Conservation (phyloP, 2,888 invertebrate genomes). For the Dusona sp. region DNA sequence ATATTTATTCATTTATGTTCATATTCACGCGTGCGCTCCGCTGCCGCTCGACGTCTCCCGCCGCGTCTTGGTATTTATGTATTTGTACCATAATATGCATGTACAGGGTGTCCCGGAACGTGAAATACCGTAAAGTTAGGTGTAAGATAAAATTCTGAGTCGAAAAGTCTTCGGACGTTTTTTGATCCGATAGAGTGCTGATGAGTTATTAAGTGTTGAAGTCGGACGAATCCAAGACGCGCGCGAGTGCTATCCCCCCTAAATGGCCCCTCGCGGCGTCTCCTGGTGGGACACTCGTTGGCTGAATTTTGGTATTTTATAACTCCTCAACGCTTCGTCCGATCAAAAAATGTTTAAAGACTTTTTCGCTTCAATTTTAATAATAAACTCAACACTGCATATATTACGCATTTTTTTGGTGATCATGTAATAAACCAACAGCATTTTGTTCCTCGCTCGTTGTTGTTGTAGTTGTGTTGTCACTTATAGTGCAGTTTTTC, state of each 20-base stretch:
- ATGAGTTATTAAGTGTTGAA: constrained; percentile 5
- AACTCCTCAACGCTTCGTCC: too few relatives aligned
- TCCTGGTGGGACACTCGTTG: too few relatives aligned
- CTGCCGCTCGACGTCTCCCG: constrained; percentile 70
- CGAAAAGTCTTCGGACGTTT: neutral
- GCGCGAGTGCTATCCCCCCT: neutral
- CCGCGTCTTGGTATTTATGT: constrained; percentile 78
- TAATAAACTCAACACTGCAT: too few relatives aligned
- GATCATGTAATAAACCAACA: too few relatives aligned
- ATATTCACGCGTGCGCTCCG: constrained; percentile 77
- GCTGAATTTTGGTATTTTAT: too few relatives aligned
- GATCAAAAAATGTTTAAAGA: too few relatives aligned
- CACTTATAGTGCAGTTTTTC: too few relatives aligned
- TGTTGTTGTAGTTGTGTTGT: too few relatives aligned
- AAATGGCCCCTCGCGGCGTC: too few relatives aligned
- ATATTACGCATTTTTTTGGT: too few relatives aligned
- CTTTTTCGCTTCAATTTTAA: too few relatives aligned
- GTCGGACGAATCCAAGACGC: neutral
- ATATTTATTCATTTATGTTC: constrained; percentile 82
- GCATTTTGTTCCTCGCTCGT: too few relatives aligned
- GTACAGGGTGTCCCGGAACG: constrained; percentile 14
- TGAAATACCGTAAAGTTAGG: neutral
- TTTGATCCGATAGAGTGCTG: neutral
- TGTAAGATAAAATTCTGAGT: neutral
- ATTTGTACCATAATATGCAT: constrained; percentile 72